Conservation (phyloP, 2,113 vertebrate genomes). For the Nematolebias whitei region DNA sequence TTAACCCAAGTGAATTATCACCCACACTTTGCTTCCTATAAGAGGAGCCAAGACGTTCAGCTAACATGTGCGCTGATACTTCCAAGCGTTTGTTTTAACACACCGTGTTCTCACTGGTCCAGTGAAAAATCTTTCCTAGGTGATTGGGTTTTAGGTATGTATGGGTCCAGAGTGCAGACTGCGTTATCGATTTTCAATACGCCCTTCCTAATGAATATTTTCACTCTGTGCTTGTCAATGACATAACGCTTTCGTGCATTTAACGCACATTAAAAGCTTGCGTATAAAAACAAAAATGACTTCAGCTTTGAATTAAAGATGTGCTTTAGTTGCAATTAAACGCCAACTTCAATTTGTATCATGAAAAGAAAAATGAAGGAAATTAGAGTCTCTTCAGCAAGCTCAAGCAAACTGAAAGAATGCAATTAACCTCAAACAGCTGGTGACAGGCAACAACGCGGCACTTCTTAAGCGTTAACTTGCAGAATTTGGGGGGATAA, state of each 20-base stretch:
- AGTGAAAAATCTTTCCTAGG: slow-evolving; percentile 49
- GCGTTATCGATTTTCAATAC: slow-evolving; percentile 67
- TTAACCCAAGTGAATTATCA: slow-evolving; percentile 5
- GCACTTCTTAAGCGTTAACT: slow-evolving; percentile 50
- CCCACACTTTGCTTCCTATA: background rate
- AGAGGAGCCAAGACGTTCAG: slow-evolving; percentile 13
- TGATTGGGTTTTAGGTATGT: slow-evolving; percentile 52
- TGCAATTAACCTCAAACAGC: slow-evolving; percentile 56
- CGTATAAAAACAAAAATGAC: slow-evolving; percentile 20
- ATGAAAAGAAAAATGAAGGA: slow-evolving; percentile 3
- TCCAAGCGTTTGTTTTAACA: slow-evolving; percentile 40
- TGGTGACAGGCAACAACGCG: slow-evolving; percentile 41
- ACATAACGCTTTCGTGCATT: slow-evolving; percentile 35
- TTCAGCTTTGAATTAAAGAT: slow-evolving; percentile 12
- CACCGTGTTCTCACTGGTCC: slow-evolving; percentile 40
- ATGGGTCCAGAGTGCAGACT: slow-evolving; percentile 40
- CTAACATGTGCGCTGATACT: background rate
- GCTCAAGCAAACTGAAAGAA: slow-evolving; percentile 25
- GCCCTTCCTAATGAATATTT: slow-evolving; percentile 58
- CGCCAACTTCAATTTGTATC: background rate
- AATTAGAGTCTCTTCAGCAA: slow-evolving; percentile 29
- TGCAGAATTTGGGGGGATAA: slow-evolving; percentile 47
- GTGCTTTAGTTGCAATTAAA: slow-evolving; percentile 26
- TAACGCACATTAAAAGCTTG: slow-evolving; percentile 39
- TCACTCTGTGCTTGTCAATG: slow-evolving; percentile 49